A percentile compares a stretch with the other conserved stretches of the same genome.
Conservation (phyloP, 2,113 vertebrate species). For the Saccopteryx leptura region DNA sequence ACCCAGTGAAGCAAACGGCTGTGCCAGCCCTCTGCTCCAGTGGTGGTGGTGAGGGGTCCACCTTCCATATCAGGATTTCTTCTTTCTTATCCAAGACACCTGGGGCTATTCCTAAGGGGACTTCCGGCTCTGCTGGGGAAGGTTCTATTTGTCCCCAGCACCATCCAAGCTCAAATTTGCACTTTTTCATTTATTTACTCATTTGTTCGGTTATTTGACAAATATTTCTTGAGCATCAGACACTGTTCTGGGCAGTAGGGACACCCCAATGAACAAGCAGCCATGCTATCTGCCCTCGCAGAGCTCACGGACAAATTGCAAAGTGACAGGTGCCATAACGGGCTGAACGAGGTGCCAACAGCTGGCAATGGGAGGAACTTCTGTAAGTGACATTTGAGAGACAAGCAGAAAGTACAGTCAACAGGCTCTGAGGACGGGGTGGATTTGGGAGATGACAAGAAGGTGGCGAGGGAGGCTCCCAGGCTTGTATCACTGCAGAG, state of each 20-base stretch:
- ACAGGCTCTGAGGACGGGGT: background rate
- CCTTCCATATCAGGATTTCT: background rate
- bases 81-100: background rate
- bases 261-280: background rate
- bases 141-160: background rate
- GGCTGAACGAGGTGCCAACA: background rate
- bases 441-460: background rate
- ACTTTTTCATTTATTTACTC: background rate
- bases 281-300: background rate
- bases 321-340: background rate
- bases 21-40: background rate
- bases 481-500: background rate
- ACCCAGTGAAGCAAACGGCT: background rate
- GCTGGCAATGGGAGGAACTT: background rate
- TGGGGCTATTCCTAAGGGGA: background rate
- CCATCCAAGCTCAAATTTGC: background rate
- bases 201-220: background rate
- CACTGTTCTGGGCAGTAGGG: background rate
- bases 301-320: background rate
- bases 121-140: background rate
- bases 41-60: accelerated
- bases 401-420: background rate
- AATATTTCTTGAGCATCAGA: background rate
- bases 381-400: background rate
- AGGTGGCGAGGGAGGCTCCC: background rate